Conservation (phyloP, 2,113 vertebrate species). For the Cheirogaleus medius region DNA sequence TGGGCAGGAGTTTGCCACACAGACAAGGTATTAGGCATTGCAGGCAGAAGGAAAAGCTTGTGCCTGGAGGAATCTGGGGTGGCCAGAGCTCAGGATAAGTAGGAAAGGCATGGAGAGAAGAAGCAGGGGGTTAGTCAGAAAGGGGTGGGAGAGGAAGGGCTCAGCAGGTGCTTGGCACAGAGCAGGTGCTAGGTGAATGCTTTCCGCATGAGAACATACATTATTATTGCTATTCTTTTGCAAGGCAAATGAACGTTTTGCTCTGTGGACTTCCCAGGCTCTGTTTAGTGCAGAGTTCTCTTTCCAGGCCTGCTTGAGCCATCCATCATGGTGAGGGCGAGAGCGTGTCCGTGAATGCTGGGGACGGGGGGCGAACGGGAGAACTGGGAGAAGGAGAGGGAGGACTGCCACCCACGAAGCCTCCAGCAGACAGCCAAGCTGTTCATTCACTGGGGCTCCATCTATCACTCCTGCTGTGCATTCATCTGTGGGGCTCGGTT, state of each 20-base stretch:
- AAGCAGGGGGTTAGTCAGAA: neutral
- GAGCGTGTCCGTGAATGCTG: neutral
- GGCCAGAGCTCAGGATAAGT: neutral
- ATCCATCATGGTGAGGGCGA: neutral
- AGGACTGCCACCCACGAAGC: neutral
- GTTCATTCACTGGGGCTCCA: neutral
- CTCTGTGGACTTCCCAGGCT: neutral
- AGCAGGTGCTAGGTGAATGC: neutral
- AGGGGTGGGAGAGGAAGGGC: neutral
- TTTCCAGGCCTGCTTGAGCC: neutral
- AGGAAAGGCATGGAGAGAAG: neutral
- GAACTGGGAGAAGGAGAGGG: neutral
- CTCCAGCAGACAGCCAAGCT: neutral
- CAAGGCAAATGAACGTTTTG: neutral
- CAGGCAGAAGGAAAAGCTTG: neutral
- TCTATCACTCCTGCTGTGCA: neutral
- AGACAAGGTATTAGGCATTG: neutral
- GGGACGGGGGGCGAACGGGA: neutral
- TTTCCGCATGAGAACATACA: neutral
- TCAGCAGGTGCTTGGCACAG: neutral
- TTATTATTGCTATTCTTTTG: neutral
- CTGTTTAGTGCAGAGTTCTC: neutral
- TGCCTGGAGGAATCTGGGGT: neutral
- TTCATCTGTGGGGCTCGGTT: neutral
- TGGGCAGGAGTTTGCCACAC: neutral